Evolutionary conservation across 2,888 invertebrate genomes (phyloP).

Genomic region (Trichogramma evanescens): DNA sequence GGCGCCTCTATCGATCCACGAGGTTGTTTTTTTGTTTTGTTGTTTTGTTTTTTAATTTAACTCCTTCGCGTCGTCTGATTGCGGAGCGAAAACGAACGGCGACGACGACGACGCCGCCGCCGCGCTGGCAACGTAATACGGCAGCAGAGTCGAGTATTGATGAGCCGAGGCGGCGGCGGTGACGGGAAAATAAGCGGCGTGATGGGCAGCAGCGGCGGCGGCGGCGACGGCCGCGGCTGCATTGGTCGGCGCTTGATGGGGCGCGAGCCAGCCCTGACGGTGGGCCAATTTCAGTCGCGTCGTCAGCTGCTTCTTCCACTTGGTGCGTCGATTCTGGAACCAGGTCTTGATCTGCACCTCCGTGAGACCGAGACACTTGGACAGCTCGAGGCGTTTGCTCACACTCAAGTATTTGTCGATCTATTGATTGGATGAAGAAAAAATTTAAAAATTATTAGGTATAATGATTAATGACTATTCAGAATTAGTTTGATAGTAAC

Average conservation of each 20-base stretch:
- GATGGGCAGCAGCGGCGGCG: slow-evolving; percentile 10
- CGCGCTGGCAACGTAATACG: slow-evolving; percentile 9
- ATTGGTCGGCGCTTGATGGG: slow-evolving; percentile 54
- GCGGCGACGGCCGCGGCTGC: slow-evolving; percentile 48
- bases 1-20: no score
- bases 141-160: neutral
- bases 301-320: slow-evolving; percentile 95
- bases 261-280: slow-evolving; percentile 57
- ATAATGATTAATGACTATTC: no score
- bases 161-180: slow-evolving; percentile 14
- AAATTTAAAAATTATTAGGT: neutral
- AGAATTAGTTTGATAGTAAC: no score
- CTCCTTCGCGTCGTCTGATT: neutral
- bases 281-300: slow-evolving; percentile 84
- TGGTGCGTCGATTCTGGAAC: slow-evolving; percentile 92
- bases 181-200: slow-evolving; percentile 27
- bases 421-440: slow-evolving; percentile 30
- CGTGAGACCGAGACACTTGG: slow-evolving; percentile 78
- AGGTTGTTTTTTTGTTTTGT: no score
- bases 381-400: slow-evolving; percentile 88
- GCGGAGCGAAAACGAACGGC: slow-evolving; percentile 9
- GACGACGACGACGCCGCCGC: neutral
- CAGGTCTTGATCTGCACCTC: slow-evolving; percentile 96
- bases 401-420: slow-evolving; percentile 94
- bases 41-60: no score